Conservation (phyloP, 2,797 vertebrate species). For the Halcyon badia region DNA sequence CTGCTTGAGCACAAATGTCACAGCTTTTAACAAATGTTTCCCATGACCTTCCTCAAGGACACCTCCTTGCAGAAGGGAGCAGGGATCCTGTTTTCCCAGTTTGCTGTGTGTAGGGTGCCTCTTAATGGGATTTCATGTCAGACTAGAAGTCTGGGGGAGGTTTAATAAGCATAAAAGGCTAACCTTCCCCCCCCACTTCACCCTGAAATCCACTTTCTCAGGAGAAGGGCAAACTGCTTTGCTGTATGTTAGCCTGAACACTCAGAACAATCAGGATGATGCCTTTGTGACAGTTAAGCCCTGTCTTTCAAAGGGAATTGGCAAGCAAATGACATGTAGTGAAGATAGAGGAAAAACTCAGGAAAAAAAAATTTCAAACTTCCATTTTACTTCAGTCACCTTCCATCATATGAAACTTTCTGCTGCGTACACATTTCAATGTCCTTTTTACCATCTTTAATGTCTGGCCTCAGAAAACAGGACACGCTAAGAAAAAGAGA, state of each 20-base stretch:
- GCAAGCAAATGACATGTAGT: background rate
- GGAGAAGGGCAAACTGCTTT: background rate
- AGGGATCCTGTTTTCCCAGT: background rate
- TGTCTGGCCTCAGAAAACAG: background rate
- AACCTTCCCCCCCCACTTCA: background rate
- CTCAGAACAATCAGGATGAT: background rate
- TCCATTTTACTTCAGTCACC: background rate
- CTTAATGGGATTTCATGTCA: constrained; percentile 1
- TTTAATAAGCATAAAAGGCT: background rate
- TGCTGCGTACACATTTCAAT: background rate
- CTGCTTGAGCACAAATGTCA: background rate
- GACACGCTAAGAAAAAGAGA: background rate
- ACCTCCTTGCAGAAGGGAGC: background rate
- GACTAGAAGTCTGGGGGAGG: background rate
- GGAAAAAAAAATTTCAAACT: background rate
- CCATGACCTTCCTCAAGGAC: constrained; percentile 11
- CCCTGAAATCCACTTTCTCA: background rate
- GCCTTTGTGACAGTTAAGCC: background rate
- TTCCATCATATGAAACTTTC: background rate
- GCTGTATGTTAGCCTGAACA: background rate
- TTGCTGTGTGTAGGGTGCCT: background rate
- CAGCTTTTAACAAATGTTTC: background rate
- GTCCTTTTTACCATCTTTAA: background rate
- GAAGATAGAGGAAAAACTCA: background rate
- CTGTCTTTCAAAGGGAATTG: background rate